These are phyloP conservation scores for Nomada ruficornis DNA, from an alignment of 2,888 invertebrate species.

Conservation along the genomic window DNA sequence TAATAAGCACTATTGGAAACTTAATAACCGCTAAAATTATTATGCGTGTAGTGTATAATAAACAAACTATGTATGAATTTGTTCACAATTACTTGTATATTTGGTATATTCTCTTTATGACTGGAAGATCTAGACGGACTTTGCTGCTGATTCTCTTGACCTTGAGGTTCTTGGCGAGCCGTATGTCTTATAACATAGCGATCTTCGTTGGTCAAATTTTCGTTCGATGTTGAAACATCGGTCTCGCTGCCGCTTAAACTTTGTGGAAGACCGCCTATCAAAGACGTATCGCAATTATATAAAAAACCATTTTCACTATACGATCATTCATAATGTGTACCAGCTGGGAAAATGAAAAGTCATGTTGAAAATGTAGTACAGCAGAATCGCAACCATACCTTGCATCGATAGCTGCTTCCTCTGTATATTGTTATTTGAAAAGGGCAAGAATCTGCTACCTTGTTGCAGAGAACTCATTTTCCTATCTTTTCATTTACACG, in stretches of 20 bases:
- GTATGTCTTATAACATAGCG: conserved; percentile 93
- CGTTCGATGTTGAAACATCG: conserved; percentile 95
- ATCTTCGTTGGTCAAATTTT: conserved; percentile 94
- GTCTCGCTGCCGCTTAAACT: conserved; percentile 95
- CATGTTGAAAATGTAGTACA: background rate
- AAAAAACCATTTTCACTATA: background rate
- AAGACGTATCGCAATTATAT: background rate
- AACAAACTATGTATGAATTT: background rate
- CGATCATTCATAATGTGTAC: background rate
- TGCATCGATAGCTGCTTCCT: conserved; percentile 86
- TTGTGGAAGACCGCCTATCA: conserved; percentile 88
- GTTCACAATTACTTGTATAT: conserved; percentile 78
- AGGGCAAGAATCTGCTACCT: conserved; percentile 87
- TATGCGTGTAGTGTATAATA: background rate
- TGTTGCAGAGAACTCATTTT: conserved; percentile 88
- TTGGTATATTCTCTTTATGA: conserved; percentile 83
- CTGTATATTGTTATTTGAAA: conserved; percentile 87
- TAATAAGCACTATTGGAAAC: background rate
- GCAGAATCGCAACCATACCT: conserved; percentile 70
- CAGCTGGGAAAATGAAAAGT: background rate
- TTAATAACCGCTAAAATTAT: background rate
- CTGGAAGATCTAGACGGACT: conserved; percentile 86
- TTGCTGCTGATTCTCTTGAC: conserved; percentile 91
- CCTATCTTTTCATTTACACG: conserved; percentile 78
- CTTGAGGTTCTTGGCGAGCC: conserved; percentile 95